Percentiles rank a stretch among this genome's conserved stretches.
These are phyloP conservation scores for Whitmania pigra DNA, from an alignment of 1,140 invertebrate species.

Conservation along the genomic window DNA sequence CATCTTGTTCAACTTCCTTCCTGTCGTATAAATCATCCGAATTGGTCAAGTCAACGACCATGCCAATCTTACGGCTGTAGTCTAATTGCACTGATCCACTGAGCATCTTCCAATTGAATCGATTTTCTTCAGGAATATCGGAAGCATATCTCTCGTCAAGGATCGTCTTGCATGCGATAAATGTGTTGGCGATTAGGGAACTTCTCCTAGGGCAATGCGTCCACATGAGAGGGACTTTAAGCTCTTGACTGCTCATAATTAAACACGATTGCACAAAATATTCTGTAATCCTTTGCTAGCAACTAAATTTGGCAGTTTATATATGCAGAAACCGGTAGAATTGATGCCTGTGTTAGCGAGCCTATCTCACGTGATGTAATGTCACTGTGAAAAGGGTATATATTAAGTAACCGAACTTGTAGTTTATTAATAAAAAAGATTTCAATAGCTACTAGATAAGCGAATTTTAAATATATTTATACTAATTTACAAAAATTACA, in stretches of 20 bases:
- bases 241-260: not conserved
- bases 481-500: too few relatives aligned
- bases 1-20: conserved; percentile 54
- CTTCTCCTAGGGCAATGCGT: not conserved
- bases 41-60: conserved; percentile 94
- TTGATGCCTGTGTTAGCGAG: too few relatives aligned
- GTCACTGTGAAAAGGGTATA: too few relatives aligned
- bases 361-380: too few relatives aligned
- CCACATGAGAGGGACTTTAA: conserved; percentile 1
- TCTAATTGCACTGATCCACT: not conserved
- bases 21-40: conserved; percentile 82
- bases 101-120: conserved; percentile 72
- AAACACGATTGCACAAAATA: too few relatives aligned
- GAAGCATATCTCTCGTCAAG: conserved; percentile 61
- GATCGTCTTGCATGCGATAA: conserved; percentile 82
- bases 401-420: too few relatives aligned
- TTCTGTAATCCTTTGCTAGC: too few relatives aligned
- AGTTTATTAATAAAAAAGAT: too few relatives aligned
- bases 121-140: conserved; percentile 62
- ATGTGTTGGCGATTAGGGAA: conserved; percentile 37
- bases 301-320: too few relatives aligned
- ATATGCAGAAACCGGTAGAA: too few relatives aligned
- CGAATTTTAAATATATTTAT: too few relatives aligned
- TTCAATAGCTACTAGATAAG: too few relatives aligned
- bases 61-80: conserved; percentile 63